Conservation (phyloP, 1,140 invertebrate genomes). For the Zaprionus tsacasi region DNA sequence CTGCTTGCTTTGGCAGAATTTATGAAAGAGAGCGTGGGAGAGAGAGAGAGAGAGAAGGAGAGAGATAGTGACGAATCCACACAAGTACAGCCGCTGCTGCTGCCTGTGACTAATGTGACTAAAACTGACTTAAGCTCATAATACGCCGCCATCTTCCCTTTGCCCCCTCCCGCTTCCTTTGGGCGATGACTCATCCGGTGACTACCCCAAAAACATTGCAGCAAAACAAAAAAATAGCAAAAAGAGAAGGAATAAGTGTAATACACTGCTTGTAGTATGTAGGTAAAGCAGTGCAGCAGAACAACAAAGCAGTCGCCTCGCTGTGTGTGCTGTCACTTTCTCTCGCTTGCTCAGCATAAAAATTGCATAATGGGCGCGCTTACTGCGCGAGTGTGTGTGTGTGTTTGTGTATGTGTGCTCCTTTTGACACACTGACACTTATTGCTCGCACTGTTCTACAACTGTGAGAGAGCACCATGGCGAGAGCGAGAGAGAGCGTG, state of each 20-base stretch:
- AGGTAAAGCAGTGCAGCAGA: constrained; percentile 16
- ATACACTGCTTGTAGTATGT: not conserved
- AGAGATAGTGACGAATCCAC: constrained; percentile 16
- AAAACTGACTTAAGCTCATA: constrained; percentile 14
- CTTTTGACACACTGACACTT: constrained; percentile 78
- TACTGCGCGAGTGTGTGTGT: not conserved
- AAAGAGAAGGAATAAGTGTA: not conserved
- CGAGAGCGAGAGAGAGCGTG: constrained; percentile 16
- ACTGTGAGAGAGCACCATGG: constrained; percentile 1
- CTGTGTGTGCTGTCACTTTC: constrained; percentile 54
- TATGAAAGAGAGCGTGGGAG: not conserved
- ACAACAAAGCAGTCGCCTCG: constrained; percentile 1
- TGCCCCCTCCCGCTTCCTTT: not conserved
- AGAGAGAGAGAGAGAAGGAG: not conserved
- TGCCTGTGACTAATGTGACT: constrained; percentile 22
- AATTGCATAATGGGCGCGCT: constrained; percentile 72
- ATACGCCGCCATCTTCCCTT: not conserved
- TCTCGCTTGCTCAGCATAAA: constrained; percentile 70
- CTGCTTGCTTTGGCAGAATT: constrained; percentile 1
- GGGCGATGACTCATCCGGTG: constrained; percentile 45
- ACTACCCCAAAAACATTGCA: constrained; percentile 35
- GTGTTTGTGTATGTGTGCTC: constrained; percentile 22
- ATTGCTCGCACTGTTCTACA: constrained; percentile 49
- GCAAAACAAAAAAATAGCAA: not conserved
- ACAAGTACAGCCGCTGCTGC: constrained; percentile 21